Evolutionary conservation across 2,797 vertebrate genomes (phyloP).

Genomic region (Paguma larvata): DNA sequence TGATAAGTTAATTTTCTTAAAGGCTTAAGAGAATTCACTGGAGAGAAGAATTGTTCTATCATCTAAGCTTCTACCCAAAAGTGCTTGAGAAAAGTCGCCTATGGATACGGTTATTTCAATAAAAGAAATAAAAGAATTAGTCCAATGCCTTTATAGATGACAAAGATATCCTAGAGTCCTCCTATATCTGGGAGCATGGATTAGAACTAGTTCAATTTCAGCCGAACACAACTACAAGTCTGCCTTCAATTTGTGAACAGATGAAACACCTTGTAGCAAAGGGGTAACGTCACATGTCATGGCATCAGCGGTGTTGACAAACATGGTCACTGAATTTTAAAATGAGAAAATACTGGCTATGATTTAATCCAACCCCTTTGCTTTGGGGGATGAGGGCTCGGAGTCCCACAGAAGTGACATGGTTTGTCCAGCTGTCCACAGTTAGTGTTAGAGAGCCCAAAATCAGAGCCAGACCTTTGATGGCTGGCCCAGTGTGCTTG

Average conservation of each 20-base stretch:
- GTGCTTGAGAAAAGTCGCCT: neutral
- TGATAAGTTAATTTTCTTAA: neutral
- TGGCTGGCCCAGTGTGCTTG: rapidly evolving
- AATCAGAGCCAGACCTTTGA: neutral
- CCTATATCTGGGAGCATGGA: neutral
- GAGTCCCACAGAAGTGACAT: neutral
- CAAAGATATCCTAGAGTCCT: neutral
- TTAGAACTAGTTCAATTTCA: neutral
- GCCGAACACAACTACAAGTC: neutral
- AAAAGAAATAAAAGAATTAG: constrained; percentile 21
- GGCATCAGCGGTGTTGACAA: neutral
- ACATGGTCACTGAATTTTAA: neutral
- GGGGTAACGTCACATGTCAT: neutral
- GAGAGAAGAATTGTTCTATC: neutral
- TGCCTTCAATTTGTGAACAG: neutral
- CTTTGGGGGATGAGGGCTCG: neutral
- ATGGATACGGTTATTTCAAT: neutral
- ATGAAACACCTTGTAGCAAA: neutral
- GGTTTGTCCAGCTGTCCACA: neutral
- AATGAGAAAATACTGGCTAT: neutral
- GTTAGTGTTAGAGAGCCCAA: neutral
- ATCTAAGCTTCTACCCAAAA: neutral
- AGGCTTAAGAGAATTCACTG: neutral
- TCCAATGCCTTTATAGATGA: neutral
- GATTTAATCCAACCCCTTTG: neutral